Evolutionary conservation across 2,797 vertebrate genomes (phyloP), one percentile per base, ranked within the genome.

Genomic region (Spinus olivaceus): DNA sequence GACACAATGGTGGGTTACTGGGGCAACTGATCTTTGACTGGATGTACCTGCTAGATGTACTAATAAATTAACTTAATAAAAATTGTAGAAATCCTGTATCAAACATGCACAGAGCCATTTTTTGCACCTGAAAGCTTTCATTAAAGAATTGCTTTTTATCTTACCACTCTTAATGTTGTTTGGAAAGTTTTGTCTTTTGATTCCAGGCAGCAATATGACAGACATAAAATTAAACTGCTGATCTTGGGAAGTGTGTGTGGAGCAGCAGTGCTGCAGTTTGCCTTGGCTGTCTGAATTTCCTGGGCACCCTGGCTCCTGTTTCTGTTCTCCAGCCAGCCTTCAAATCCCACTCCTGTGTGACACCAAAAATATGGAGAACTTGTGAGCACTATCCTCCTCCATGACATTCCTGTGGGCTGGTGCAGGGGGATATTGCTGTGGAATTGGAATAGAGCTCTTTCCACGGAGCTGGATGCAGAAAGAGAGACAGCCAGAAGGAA

Each of bases 61-160:
- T 20, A 60, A 69, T 33, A 61, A 53, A 53, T 47, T 33, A 61
- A 30, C 39, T 23, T 33, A 5, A 47, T 24, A 69, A 33, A 51
- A 61, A 61, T 8, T 14, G 13, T 24, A 21, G 3, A 39, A 61
- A 53, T 46, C 13, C 30, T 33, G 4, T 39, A 21, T 25, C 20
- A 59, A 0, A 0, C 0, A 0, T 12, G 20, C 0, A 0, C 53
- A 39, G 19, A 39, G 46, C 28, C 16, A 20, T 60, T 37, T 28
- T 46, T n/a, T 28, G 14, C 24, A 33, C 5, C 24, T 47, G 30
- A 69, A 69, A 39, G 3, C 24, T 69, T 69, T 23, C 39, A 53
- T 20, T 77, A 53, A 53, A 77, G 6, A 77, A 46, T 6, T 76
- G 13, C 3, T 69, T 51, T 69, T 41, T 47, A 25, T 69, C 33